phyloP scores from a whole-genome alignment of 2,113 vertebrate genomes.

The Promerops cafer region DNA sequence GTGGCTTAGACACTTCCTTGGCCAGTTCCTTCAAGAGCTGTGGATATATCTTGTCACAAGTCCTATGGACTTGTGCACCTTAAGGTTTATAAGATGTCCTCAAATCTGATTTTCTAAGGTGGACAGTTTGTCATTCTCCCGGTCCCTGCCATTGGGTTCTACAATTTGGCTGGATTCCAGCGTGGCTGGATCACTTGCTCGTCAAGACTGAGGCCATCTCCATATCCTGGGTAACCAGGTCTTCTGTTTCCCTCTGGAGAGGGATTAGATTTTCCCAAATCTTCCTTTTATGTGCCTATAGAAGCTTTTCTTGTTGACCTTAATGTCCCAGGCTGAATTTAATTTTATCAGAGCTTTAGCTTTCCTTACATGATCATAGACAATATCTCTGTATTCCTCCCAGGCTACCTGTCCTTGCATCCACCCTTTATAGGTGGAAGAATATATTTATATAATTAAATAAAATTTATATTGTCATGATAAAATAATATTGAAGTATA shows the following conservation, averaged over 20 bases:
- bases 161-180: not conserved
- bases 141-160: not conserved
- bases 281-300: not conserved
- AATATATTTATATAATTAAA: not conserved
- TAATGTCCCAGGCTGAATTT: not conserved
- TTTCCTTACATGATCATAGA: not conserved
- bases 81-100: not conserved
- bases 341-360: not conserved
- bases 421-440: not conserved
- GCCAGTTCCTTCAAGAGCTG: not conserved
- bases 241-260: not conserved
- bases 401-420: not conserved
- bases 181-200: not conserved
- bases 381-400: not conserved
- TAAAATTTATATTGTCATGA: not conserved
- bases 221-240: not conserved
- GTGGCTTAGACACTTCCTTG: not conserved
- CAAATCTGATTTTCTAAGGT: not conserved
- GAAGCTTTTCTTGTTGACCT: not conserved
- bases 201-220: not conserved
- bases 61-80: not conserved
- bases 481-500: not conserved
- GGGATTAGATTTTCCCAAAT: not conserved
- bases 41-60: not conserved
- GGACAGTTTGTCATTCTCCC: not conserved